Evolutionary conservation across 2,797 vertebrate genomes (phyloP).

Genomic region (Lepilemur ruficaudatus): DNA sequence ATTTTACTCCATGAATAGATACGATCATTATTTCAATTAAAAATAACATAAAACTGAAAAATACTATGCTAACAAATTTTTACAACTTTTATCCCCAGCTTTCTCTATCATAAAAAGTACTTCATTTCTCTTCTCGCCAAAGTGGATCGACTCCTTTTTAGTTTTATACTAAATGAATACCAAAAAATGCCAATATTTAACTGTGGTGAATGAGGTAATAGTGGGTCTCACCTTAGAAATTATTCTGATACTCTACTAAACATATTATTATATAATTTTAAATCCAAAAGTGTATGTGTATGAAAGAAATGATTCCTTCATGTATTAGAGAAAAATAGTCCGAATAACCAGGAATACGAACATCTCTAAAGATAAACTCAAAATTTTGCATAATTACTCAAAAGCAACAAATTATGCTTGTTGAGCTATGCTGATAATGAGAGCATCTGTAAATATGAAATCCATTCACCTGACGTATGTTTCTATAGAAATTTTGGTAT

Average conservation of each 20-base stretch:
- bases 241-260: neutral
- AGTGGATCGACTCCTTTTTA: neutral
- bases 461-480: conserved; percentile 17
- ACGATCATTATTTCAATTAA: neutral
- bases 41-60: neutral
- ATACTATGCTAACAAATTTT: neutral
- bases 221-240: neutral
- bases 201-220: neutral
- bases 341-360: neutral
- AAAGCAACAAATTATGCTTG: neutral
- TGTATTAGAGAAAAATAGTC: neutral
- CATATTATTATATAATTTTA: neutral
- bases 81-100: neutral
- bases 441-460: neutral
- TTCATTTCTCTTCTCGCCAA: neutral
- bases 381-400: neutral
- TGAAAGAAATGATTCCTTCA: neutral
- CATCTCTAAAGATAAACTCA: neutral
- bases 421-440: neutral
- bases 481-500: conserved; percentile 36
- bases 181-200: neutral
- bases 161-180: neutral
- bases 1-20: neutral
- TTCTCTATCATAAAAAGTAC: neutral
- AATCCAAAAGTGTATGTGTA: neutral